Evolutionary conservation across 2,113 vertebrate species (phyloP).

Genomic region (Myrmecobius fasciatus): DNA sequence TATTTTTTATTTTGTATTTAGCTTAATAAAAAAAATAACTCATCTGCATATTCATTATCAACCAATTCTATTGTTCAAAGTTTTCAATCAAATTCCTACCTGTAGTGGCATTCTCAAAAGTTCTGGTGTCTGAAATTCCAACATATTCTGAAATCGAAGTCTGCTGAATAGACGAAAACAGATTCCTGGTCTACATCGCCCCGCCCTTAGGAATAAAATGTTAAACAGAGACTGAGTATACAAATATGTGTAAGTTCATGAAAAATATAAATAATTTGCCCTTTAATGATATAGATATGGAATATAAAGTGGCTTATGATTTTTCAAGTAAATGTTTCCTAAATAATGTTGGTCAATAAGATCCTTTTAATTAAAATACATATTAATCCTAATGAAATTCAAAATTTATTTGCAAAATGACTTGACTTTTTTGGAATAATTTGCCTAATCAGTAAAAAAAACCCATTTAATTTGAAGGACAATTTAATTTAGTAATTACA

Average conservation of each 20-base stretch:
- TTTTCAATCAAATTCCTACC: slow-evolving; percentile 81
- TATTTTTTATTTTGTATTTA: too few species aligned
- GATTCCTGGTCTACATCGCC: slow-evolving; percentile 93
- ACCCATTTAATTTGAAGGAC: neutral
- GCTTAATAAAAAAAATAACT: too few species aligned
- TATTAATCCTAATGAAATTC: neutral
- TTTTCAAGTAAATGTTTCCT: neutral
- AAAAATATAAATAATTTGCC: neutral
- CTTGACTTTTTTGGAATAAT: neutral
- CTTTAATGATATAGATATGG: neutral
- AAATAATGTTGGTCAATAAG: neutral
- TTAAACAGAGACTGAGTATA: slow-evolving; percentile 37
- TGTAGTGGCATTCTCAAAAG: slow-evolving; percentile 95
- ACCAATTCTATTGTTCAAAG: neutral
- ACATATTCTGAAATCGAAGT: slow-evolving; percentile 92
- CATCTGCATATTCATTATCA: neutral
- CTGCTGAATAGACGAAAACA: slow-evolving; percentile 96
- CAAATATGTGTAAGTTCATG: neutral
- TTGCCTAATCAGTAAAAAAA: neutral
- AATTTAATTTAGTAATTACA: neutral
- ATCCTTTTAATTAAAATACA: neutral
- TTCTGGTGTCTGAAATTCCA: slow-evolving; percentile 95
- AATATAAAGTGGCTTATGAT: neutral
- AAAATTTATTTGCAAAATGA: neutral
- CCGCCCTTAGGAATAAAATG: slow-evolving; percentile 89